phyloP scores from a whole-genome alignment of 2,113 vertebrate species.

The Trachemys scripta region DNA sequence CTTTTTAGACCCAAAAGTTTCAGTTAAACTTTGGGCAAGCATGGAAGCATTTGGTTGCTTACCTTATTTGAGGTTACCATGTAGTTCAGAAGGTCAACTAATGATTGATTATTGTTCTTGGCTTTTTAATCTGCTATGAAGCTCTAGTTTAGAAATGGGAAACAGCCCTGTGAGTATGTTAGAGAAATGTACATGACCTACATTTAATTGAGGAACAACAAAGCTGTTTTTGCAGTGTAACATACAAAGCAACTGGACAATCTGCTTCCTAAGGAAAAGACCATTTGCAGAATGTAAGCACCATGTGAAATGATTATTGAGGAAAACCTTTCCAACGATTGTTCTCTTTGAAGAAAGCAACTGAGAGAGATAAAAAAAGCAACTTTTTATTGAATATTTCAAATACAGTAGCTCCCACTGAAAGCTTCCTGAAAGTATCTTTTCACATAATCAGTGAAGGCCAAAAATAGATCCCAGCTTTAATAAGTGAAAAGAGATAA shows the following conservation, averaged over 20 bases:
- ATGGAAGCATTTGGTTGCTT: background rate
- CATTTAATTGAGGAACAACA: background rate
- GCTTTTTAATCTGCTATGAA: background rate
- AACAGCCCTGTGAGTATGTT: background rate
- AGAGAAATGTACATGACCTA: background rate
- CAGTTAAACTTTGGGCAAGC: background rate
- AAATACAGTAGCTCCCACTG: background rate
- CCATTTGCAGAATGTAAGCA: background rate
- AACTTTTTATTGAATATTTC: constrained; percentile 34
- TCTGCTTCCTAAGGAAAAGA: background rate
- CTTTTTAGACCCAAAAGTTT: background rate
- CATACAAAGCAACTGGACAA: background rate
- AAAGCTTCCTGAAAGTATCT: constrained; percentile 13
- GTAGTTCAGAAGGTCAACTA: background rate
- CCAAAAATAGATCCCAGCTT: constrained; percentile 32
- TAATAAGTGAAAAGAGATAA: constrained; percentile 33
- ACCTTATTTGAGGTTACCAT: background rate
- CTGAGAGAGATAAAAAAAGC: constrained; percentile 53
- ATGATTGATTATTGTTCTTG: background rate
- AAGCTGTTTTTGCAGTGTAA: background rate
- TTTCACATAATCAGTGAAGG: constrained; percentile 30
- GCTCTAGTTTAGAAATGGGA: background rate
- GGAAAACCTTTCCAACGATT: constrained; percentile 16
- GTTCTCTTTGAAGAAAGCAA: constrained; percentile 13
- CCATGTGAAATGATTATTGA: constrained; percentile 22